phyloP scores from a whole-genome alignment of 2,888 invertebrate genomes.

The Caenorhabditis panamensis region DNA sequence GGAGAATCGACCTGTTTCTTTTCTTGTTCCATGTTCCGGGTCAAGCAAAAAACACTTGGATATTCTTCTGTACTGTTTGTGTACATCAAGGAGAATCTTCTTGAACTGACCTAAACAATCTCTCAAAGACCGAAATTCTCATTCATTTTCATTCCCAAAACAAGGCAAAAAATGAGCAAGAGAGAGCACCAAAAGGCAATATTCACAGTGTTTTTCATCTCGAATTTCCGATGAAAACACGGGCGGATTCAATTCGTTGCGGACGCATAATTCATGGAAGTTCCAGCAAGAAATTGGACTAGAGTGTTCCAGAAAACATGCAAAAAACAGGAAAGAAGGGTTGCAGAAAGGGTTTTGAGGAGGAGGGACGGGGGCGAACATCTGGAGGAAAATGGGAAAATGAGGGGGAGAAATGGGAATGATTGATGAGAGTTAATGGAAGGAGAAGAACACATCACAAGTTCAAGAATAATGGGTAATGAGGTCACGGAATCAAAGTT shows the following conservation, averaged over 20 bases:
- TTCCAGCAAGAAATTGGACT: not conserved
- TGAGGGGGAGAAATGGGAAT: not conserved
- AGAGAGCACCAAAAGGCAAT: not conserved
- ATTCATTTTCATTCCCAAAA: not conserved
- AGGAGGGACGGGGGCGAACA: too few species aligned
- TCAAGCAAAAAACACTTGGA: too few species aligned
- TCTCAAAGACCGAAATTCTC: not conserved
- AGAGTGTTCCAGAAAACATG: not conserved
- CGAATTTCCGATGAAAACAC: not conserved
- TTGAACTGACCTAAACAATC: too few species aligned
- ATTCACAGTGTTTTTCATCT: not conserved
- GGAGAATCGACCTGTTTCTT: too few species aligned
- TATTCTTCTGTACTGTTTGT: too few species aligned
- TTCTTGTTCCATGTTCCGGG: too few species aligned
- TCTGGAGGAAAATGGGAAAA: too few species aligned
- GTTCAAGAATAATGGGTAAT: too few species aligned
- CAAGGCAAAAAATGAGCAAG: not conserved
- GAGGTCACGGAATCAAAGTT: too few species aligned
- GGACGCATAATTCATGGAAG: not conserved
- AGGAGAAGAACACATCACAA: too few species aligned
- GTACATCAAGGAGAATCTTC: too few species aligned
- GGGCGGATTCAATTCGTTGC: not conserved
- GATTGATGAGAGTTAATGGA: not conserved
- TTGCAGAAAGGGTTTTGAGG: too few species aligned
- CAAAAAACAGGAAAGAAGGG: not conserved